phyloP scores from a whole-genome alignment of 1,140 invertebrate species.

The Aporrectodea caliginosa region DNA sequence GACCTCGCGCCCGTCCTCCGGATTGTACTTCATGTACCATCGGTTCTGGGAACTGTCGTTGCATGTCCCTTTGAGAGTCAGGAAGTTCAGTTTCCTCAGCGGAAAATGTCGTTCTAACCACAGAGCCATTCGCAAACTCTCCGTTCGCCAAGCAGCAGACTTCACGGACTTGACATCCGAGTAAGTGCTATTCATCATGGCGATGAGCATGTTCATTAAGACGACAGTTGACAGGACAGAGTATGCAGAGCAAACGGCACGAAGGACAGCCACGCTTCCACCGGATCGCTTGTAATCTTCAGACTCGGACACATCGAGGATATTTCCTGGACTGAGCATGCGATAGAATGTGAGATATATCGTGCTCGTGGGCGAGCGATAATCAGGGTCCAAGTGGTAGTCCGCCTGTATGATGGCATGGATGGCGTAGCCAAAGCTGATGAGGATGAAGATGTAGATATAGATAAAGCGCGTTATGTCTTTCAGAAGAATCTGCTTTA shows the following conservation, averaged over 20 bases:
- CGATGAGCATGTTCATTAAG: constrained; percentile 22
- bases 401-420: constrained; percentile 16
- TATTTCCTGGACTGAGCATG: constrained; percentile 22
- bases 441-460: constrained; percentile 19
- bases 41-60: constrained; percentile 17
- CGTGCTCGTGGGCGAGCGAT: constrained; percentile 4
- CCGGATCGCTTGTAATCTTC: background rate
- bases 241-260: constrained; percentile 15
- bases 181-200: constrained; percentile 27
- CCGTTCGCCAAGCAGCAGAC: constrained; percentile 14
- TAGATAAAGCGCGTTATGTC: constrained; percentile 24
- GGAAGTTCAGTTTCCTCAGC: background rate
- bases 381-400: constrained; percentile 11
- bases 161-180: constrained; percentile 20
- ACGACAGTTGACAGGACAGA: constrained; percentile 11
- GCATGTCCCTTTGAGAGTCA: background rate
- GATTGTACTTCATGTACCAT: constrained; percentile 13
- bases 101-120: constrained; percentile 22
- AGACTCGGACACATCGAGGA: constrained; percentile 13
- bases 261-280: background rate
- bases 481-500: constrained; percentile 11
- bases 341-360: constrained; percentile 24
- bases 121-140: constrained; percentile 18
- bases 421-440: constrained; percentile 24
- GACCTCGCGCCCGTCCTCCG: background rate